Percentiles rank a stretch among this genome's conserved stretches.
phyloP scores from a whole-genome alignment of 2,797 vertebrate genomes.

The Galago senegalensis region DNA sequence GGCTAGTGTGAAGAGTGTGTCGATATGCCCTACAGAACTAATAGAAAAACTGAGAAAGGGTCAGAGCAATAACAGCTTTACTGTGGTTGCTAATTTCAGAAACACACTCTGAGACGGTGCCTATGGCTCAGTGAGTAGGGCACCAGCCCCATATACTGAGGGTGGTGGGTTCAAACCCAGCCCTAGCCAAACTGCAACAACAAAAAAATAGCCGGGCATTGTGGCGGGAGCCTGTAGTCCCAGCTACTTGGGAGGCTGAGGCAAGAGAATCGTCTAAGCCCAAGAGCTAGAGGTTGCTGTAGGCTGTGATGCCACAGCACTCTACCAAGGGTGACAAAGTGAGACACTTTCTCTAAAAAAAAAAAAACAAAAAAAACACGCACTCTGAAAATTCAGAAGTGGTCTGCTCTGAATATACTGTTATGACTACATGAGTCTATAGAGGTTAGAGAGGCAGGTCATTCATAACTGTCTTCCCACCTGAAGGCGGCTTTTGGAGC shows the following conservation, averaged over 20 bases:
- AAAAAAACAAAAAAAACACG: neutral
- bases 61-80: neutral
- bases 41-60: neutral
- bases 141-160: too few species aligned
- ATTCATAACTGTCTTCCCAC: slow-evolving; percentile 50
- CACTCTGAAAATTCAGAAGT: neutral
- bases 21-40: neutral
- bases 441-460: neutral
- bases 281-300: too few species aligned
- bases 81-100: neutral
- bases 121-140: too few species aligned
- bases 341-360: too few species aligned
- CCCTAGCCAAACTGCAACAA: too few species aligned
- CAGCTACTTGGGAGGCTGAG: too few species aligned
- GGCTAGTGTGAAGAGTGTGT: neutral
- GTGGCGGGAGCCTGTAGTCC: too few species aligned
- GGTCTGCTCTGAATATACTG: neutral
- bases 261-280: too few species aligned
- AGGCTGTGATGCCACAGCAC: too few species aligned
- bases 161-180: too few species aligned
- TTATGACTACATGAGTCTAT: neutral
- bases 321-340: too few species aligned
- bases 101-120: neutral
- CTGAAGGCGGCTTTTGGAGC: neutral
- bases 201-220: too few species aligned